Evolutionary conservation across 2,888 invertebrate species (phyloP), one percentile per base, ranked within the genome.

Genomic region (Lasioglossum marginatum): DNA sequence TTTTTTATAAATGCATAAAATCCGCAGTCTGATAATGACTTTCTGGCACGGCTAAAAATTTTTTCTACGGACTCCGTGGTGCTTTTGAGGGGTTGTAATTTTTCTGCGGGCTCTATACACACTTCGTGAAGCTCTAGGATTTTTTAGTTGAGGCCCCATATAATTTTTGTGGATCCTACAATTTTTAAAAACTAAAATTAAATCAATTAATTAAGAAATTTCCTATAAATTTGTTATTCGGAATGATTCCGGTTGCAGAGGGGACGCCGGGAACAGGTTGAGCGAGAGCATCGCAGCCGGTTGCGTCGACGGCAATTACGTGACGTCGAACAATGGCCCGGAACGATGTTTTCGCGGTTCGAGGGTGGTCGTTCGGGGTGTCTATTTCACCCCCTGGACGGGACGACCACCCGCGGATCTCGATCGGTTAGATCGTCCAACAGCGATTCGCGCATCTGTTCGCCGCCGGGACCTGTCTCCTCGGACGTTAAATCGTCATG

Each of bases 371-470:
- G 74, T 88, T 70, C 73, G 82, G 83, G 80, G 81, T 79, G 45
- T 70, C 70, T 63, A 48, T 82, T 80, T 77, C 70, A 57, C 23
- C 82, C 83, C 75, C 72, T 68, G 31, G 43, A 40, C 43, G 31
- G 73, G 83, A 87, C 92, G 83, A 87, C 92, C 90, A 83, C 92
- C 91, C 90, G 90, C 82, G 77, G 91, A 48, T 89, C 82, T 88
- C 91, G 91, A 92, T 92, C 90, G 92, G 63, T 80, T 73, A 63
- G 63, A 83, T 82, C 77, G n/a, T 60, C 78, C 63, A 45, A 71
- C 48, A 37, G 23, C 63, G 63, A 63, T 63, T 45, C 23, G 31
- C 68, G 71, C 81, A 79, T 77, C 81, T 80, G 83, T 78, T 82
- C 60, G 71, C 70, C 16, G n/a, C 34, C 57, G 16, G 52, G 40